Conservation (phyloP, 2,888 invertebrate species). For the Oscheius sp. region DNA sequence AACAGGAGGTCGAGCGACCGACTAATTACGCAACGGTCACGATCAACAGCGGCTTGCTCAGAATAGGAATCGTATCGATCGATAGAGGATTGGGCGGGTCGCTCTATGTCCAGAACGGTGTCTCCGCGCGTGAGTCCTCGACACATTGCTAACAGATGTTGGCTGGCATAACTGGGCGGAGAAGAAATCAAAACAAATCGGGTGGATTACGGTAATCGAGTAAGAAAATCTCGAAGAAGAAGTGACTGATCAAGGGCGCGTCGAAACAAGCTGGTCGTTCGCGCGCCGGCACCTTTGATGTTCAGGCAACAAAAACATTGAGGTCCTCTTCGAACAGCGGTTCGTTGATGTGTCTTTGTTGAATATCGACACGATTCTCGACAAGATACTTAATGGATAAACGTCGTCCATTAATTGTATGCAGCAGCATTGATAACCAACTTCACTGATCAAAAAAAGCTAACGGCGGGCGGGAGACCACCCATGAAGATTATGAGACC, state of each 20-base stretch:
- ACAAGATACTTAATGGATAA: background rate
- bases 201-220: too few relatives aligned
- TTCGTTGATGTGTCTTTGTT: background rate
- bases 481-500: constrained; percentile 10
- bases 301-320: constrained; percentile 20
- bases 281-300: constrained; percentile 23
- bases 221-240: too few relatives aligned
- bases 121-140: background rate
- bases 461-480: background rate
- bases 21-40: constrained; percentile 4
- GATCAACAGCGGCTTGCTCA: background rate
- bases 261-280: constrained; percentile 13
- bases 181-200: background rate
- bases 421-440: background rate
- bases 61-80: constrained; percentile 14
- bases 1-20: background rate
- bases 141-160: constrained; percentile 28
- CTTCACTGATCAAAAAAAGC: background rate
- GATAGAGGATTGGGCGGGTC: constrained; percentile 2
- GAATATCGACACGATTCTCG: background rate
- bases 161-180: background rate
- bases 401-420: too few relatives aligned
- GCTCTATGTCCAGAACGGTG: constrained; percentile 17
- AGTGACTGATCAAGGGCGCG: constrained; percentile 20
- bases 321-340: constrained; percentile 2